A percentile compares a stretch with the other conserved stretches of the same genome.
phyloP scores from a whole-genome alignment of 2,113 vertebrate genomes.

The Pangasianodon gigas region DNA sequence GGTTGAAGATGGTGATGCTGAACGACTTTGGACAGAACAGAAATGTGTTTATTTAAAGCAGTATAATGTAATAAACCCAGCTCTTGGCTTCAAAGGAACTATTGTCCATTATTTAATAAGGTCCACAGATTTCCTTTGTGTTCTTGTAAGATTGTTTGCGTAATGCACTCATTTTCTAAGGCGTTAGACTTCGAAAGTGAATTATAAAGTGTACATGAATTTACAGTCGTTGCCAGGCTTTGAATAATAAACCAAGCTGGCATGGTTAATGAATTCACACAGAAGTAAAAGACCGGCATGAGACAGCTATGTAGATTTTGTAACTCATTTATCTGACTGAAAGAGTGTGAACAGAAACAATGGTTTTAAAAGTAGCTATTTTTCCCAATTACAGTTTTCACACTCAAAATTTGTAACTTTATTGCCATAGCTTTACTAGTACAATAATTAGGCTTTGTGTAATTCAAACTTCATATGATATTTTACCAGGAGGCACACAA shows the following conservation, averaged over 20 bases:
- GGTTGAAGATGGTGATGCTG: background rate
- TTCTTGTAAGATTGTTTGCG: background rate
- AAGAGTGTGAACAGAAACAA: background rate
- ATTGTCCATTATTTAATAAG: conserved; percentile 21
- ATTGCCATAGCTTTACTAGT: background rate
- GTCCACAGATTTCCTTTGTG: background rate
- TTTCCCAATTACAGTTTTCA: background rate
- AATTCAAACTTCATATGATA: background rate
- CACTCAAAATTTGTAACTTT: background rate
- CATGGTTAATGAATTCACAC: background rate
- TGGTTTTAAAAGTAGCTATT: background rate
- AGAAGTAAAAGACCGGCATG: background rate
- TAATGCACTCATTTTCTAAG: background rate
- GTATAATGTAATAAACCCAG: background rate
- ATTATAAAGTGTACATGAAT: background rate
- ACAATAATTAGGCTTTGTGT: background rate
- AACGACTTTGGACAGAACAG: background rate
- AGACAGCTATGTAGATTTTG: background rate
- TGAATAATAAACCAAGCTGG: conserved; percentile 16
- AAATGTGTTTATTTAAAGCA: background rate
- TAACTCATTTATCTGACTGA: background rate
- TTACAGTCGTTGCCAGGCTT: background rate
- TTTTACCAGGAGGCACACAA: background rate
- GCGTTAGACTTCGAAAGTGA: background rate
- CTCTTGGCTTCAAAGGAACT: background rate